These are phyloP conservation scores for Papilio polytes DNA, from an alignment of 1,140 invertebrate genomes.

Conservation along the genomic window DNA sequence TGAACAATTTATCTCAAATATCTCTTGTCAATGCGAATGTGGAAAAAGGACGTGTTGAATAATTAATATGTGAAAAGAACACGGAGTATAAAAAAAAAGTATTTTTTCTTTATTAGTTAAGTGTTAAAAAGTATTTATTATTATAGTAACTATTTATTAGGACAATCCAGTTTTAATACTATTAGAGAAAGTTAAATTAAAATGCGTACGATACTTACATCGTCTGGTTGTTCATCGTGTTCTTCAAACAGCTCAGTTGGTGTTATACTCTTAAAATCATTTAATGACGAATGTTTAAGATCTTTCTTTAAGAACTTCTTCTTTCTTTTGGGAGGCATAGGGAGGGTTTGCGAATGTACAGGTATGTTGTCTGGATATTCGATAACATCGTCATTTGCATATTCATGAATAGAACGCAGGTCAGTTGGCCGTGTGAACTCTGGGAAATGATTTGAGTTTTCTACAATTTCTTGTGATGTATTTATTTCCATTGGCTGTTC, in stretches of 20 bases:
- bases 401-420: slow-evolving; percentile 73
- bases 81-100: not conserved
- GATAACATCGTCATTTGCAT: slow-evolving; percentile 75
- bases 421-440: slow-evolving; percentile 64
- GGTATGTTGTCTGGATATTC: slow-evolving; percentile 78
- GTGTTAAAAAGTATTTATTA: too few species aligned
- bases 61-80: not conserved
- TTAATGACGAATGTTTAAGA: slow-evolving; percentile 69
- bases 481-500: slow-evolving; percentile 52
- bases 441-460: slow-evolving; percentile 45
- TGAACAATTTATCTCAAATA: not conserved
- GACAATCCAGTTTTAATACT: not conserved
- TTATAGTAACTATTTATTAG: too few species aligned
- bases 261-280: slow-evolving; percentile 63
- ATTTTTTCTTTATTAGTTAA: too few species aligned
- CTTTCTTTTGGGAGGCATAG: slow-evolving; percentile 74
- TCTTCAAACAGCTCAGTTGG: slow-evolving; percentile 56
- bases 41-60: not conserved
- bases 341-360: slow-evolving; percentile 79
- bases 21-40: not conserved
- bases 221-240: slow-evolving; percentile 61
- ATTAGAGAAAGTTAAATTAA: not conserved
- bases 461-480: slow-evolving; percentile 44
- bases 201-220: slow-evolving; percentile 64
- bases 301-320: slow-evolving; percentile 66